These are phyloP conservation scores for Euglossa dilemma DNA, from an alignment of 1,140 invertebrate species.

Conservation along the genomic window DNA sequence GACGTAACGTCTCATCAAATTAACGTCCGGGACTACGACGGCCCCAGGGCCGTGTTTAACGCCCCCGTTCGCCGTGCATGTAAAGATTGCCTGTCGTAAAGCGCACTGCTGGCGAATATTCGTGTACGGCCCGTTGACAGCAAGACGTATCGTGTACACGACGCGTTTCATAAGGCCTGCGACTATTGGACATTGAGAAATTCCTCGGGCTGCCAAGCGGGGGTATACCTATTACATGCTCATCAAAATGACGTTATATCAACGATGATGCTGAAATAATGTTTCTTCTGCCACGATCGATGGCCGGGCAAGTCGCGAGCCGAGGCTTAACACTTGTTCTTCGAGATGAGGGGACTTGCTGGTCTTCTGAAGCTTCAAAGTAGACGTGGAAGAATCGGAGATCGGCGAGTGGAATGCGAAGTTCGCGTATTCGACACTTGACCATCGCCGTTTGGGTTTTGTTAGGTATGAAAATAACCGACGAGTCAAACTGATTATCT, in stretches of 20 bases:
- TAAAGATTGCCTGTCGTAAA: constrained; percentile 19
- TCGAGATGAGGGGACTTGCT: not conserved
- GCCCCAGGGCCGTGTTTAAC: not conserved
- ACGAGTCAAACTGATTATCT: too few relatives aligned
- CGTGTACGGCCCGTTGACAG: constrained; percentile 1
- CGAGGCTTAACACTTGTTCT: not conserved
- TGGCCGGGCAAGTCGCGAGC: not conserved
- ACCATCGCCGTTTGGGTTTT: too few relatives aligned
- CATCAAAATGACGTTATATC: constrained; percentile 1
- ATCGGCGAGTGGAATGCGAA: too few relatives aligned
- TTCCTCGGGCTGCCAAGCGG: constrained; percentile 8
- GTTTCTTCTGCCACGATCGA: constrained; percentile 3
- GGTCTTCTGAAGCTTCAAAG: too few relatives aligned
- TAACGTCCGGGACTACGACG: not conserved
- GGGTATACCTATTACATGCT: constrained; percentile 1
- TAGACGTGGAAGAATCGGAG: too few relatives aligned
- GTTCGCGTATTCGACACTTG: too few relatives aligned
- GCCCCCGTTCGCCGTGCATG: not conserved
- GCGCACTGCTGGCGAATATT: not conserved
- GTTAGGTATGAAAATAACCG: too few relatives aligned
- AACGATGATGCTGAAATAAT: not conserved
- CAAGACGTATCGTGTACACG: not conserved
- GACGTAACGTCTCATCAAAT: constrained; percentile 31
- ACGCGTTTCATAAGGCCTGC: not conserved
- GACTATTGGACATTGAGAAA: constrained; percentile 14